Conservation (phyloP, 2,888 invertebrate genomes). For the Aphrophora alni region DNA sequence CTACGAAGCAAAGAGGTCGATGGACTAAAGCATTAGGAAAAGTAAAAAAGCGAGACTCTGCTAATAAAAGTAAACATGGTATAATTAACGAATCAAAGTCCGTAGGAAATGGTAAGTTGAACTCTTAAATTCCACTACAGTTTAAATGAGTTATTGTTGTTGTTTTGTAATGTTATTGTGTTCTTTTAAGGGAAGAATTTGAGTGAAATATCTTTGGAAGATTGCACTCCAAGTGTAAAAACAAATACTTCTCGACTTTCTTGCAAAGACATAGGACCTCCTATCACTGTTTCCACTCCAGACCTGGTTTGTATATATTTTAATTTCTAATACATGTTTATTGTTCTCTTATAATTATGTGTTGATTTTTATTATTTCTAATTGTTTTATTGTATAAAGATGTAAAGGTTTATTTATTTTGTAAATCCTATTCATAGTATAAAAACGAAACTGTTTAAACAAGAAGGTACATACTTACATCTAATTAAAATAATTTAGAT, state of each 20-base stretch:
- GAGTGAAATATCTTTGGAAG: constrained; percentile 4
- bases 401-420: too few species aligned
- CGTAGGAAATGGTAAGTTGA: not conserved
- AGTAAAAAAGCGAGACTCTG: not conserved
- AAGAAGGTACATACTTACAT: too few species aligned
- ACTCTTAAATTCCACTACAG: not conserved
- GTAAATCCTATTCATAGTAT: too few species aligned
- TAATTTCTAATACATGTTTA: too few species aligned
- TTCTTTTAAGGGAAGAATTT: not conserved
- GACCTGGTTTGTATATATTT: not conserved
- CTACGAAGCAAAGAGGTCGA: not conserved
- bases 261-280: not conserved
- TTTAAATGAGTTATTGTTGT: too few species aligned
- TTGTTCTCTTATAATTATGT: too few species aligned
- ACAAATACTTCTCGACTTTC: not conserved
- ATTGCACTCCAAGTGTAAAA: not conserved
- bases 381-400: too few species aligned
- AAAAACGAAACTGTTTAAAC: too few species aligned
- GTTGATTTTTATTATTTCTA: too few species aligned
- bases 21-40: not conserved
- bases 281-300: not conserved
- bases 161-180: not conserved
- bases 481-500: too few species aligned
- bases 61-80: not conserved
- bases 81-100: not conserved